phyloP scores from a whole-genome alignment of 2,113 vertebrate species.

The Psilopogon haemacephalus region DNA sequence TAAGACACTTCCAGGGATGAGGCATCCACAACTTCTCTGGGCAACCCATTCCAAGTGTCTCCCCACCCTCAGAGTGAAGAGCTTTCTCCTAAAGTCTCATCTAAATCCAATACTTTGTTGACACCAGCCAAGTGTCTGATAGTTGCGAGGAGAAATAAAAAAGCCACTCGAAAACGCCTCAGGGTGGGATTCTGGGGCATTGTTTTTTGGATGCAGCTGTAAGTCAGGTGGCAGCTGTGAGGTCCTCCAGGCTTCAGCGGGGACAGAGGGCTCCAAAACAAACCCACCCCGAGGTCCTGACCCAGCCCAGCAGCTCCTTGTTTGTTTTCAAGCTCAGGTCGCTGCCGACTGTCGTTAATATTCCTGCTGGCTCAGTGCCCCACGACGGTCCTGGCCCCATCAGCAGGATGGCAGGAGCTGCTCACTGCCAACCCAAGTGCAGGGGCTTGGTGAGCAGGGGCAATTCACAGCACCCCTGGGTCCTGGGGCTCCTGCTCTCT shows the following conservation, averaged over 20 bases:
- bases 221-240: fast-evolving
- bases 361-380: neutral
- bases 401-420: neutral
- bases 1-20: too few relatives aligned
- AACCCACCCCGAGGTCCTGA: neutral
- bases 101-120: fast-evolving
- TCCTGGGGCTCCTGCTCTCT: neutral
- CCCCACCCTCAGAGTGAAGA: too few relatives aligned
- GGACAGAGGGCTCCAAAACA: neutral
- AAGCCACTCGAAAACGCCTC: neutral
- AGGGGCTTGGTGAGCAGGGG: fast-evolving
- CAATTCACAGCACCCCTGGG: neutral
- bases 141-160: neutral
- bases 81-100: too few relatives aligned
- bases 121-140: neutral
- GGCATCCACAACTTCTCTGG: too few relatives aligned
- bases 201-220: neutral
- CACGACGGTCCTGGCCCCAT: neutral
- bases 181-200: fast-evolving
- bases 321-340: fast-evolving
- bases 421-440: fast-evolving
- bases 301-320: neutral
- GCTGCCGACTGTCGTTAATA: neutral
- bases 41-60: too few relatives aligned
- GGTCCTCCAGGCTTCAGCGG: neutral